Evolutionary conservation across 37 sponge, comb jelly and placozoan genomes (phyloP).

Genomic region (Ianthella basta): DNA sequence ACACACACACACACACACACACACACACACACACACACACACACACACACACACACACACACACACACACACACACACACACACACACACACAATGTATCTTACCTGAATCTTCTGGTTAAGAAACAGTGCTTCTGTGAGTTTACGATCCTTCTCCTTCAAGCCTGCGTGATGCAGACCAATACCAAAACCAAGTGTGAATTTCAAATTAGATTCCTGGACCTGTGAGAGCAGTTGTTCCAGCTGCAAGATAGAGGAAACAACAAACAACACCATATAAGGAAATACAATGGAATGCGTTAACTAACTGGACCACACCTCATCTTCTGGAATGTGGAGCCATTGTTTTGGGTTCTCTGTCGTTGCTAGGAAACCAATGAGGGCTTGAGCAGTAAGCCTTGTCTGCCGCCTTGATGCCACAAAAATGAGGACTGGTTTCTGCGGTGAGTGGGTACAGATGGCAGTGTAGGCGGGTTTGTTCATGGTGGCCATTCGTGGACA

Average conservation of each 20-base stretch:
- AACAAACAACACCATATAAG: background rate
- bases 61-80: background rate
- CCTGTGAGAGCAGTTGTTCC: constrained; percentile 49
- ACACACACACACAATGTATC: background rate
- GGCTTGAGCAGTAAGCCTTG: constrained; percentile 95
- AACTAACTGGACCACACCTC: constrained; percentile 45
- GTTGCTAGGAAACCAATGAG: constrained; percentile 82
- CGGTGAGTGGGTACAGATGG: constrained; percentile 93
- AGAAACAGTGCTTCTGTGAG: constrained; percentile 91
- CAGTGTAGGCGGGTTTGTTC: constrained; percentile 97
- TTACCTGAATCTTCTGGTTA: constrained; percentile 91
- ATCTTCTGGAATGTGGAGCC: constrained; percentile 90
- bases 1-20: background rate
- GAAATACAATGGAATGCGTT: background rate
- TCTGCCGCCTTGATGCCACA: constrained; percentile 98
- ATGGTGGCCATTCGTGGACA: constrained; percentile 99
- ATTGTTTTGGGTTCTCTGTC: constrained; percentile 87
- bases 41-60: too few species aligned
- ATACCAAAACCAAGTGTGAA: constrained; percentile 93
- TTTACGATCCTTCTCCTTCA: constrained; percentile 92
- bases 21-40: too few species aligned
- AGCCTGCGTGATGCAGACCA: constrained; percentile 97
- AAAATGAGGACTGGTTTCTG: constrained; percentile 92
- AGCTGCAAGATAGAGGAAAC: constrained; percentile 43
- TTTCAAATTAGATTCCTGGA: constrained; percentile 82